Conservation (phyloP, 2,888 invertebrate species). For the Morpho achilles region DNA sequence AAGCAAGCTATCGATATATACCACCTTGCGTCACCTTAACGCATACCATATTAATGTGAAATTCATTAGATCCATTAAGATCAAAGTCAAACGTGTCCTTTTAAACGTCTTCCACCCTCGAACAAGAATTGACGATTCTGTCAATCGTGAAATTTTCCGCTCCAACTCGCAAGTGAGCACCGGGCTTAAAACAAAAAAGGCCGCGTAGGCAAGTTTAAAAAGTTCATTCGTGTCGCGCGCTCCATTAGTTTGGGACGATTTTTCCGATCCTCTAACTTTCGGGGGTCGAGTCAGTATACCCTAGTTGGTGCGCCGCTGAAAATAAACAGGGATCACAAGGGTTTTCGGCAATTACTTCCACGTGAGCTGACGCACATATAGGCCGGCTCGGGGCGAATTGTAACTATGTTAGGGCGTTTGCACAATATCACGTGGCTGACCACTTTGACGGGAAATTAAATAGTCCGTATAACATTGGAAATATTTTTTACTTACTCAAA, state of each 20-base stretch:
- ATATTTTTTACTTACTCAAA: too few species aligned
- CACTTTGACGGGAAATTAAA: constrained; percentile 17
- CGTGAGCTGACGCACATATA: constrained; percentile 20
- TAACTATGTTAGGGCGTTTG: constrained; percentile 29
- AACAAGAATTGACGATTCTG: constrained; percentile 24
- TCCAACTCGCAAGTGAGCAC: constrained; percentile 19
- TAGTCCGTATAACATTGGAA: constrained; percentile 24
- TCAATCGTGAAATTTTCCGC: constrained; percentile 28
- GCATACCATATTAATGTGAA: too few species aligned
- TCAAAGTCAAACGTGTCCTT: constrained; percentile 16
- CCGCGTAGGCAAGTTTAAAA: constrained; percentile 42
- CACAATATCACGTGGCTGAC: constrained; percentile 26
- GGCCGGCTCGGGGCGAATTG: constrained; percentile 18
- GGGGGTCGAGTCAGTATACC: constrained; percentile 39
- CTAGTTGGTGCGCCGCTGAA: constrained; percentile 39
- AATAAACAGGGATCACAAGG: constrained; percentile 56
- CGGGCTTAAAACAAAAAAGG: constrained; percentile 24
- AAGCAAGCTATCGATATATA: too few species aligned
- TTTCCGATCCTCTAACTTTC: constrained; percentile 54
- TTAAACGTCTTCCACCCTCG: constrained; percentile 19
- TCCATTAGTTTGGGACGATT: constrained; percentile 65
- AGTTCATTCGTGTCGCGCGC: constrained; percentile 56
- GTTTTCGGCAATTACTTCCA: constrained; percentile 38
- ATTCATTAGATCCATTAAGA: constrained; percentile 16
- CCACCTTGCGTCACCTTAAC: too few species aligned